These are phyloP conservation scores for Nomada hirtipes DNA, from an alignment of 2,888 invertebrate genomes.

Conservation along the genomic window DNA sequence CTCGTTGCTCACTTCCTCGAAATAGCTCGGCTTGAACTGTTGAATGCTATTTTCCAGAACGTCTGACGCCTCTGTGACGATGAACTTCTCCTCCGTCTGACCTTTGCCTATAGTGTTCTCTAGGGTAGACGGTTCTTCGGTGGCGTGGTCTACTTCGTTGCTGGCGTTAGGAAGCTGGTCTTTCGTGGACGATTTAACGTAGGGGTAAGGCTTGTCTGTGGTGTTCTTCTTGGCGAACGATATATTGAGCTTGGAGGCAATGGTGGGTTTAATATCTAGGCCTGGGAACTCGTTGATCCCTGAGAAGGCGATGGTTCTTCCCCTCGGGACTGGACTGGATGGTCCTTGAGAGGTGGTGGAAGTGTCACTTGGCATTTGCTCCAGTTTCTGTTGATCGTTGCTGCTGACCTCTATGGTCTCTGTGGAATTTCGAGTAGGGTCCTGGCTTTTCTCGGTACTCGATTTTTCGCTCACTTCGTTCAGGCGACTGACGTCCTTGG, in stretches of 20 bases:
- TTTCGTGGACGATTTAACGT: slow-evolving; percentile 54
- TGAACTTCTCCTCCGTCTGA: slow-evolving; percentile 67
- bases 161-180: slow-evolving; percentile 28
- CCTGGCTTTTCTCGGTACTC: neutral
- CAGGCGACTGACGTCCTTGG: neutral
- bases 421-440: neutral
- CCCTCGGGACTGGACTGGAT: slow-evolving; percentile 64
- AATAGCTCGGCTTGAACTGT: slow-evolving; percentile 70
- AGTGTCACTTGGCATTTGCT: neutral
- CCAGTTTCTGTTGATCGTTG: neutral
- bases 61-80: slow-evolving; percentile 75
- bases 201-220: slow-evolving; percentile 74
- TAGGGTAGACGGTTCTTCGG: slow-evolving; percentile 71
- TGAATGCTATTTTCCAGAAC: slow-evolving; percentile 77
- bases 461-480: slow-evolving; percentile 2
- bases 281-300: slow-evolving; percentile 67
- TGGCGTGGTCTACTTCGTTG: slow-evolving; percentile 36
- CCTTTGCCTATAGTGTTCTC: slow-evolving; percentile 77
- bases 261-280: slow-evolving; percentile 43
- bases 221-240: slow-evolving; percentile 37
- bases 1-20: slow-evolving; percentile 68
- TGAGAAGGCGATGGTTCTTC: slow-evolving; percentile 74
- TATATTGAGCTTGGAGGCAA: slow-evolving; percentile 11
- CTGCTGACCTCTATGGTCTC: neutral
- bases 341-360: neutral